Evolutionary conservation across 2,888 invertebrate genomes (phyloP).

Genomic region (Agriopis leucophaearia): DNA sequence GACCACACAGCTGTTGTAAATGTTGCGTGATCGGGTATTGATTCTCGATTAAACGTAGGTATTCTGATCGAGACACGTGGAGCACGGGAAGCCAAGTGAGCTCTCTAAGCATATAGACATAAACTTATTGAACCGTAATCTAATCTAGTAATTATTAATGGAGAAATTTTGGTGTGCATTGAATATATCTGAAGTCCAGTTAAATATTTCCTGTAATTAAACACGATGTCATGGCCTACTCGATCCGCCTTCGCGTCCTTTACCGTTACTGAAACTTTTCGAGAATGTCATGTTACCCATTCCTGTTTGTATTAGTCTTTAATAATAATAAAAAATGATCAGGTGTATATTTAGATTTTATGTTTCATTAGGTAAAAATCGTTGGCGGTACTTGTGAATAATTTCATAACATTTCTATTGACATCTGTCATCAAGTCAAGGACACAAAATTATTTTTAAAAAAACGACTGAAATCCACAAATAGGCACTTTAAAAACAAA

Average conservation of each 20-base stretch:
- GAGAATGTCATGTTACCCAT: slow-evolving; percentile 16
- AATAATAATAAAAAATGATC: too few species aligned
- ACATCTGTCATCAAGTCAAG: too few species aligned
- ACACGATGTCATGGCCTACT: slow-evolving; percentile 42
- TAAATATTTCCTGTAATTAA: slow-evolving; percentile 50
- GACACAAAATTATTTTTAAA: too few species aligned
- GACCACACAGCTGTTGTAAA: not conserved
- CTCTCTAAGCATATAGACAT: too few species aligned
- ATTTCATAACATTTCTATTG: too few species aligned
- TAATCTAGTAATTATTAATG: not conserved
- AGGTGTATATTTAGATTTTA: too few species aligned
- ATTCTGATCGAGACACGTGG: not conserved
- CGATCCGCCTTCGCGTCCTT: slow-evolving; percentile 17
- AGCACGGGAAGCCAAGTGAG: too few species aligned
- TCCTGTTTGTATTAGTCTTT: slow-evolving; percentile 1
- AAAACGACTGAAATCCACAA: too few species aligned
- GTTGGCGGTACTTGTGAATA: too few species aligned
- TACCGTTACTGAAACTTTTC: slow-evolving; percentile 32
- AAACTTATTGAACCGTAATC: too few species aligned
- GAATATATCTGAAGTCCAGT: slow-evolving; percentile 1
- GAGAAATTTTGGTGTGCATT: not conserved
- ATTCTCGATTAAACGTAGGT: slow-evolving; percentile 1
- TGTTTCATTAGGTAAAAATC: too few species aligned
- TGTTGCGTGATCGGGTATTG: not conserved
- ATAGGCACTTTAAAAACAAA: too few species aligned